Base-by-base conservation (phyloP, 1,140 invertebrate species). In the Drosophila sechellia region DNA sequence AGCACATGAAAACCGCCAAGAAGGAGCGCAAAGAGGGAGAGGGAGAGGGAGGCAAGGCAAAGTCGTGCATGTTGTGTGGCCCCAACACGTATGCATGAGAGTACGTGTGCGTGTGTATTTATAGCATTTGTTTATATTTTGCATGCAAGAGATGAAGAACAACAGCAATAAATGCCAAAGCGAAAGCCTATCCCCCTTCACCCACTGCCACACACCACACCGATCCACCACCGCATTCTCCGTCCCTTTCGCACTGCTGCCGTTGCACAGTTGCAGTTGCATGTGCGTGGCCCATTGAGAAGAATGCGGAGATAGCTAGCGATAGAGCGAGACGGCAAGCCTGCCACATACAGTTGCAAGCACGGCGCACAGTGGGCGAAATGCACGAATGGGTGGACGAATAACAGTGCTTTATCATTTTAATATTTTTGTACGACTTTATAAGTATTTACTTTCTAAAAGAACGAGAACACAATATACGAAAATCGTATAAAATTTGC, bases 91-190 rank as follows among this genome's bases (percentile, higher is more conserved):
- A 69, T 53, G 49, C 31, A 50, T 17, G 8, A 45, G 35, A 3
- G 22, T 61, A 73, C 35, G 79, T 54, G 71, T 70, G 60, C 75
- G 75, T 87, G 79, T 64, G 74, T 89, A 89, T 87, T 87, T 89
- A 89, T 87, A 87, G 83, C 79, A 83, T 89, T 87, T 87, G 83
- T 87, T 87, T 87, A 89, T 89, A 87, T 81, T 83, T 79, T 83
- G 79, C 83, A 87, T 59, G 69, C 76, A 53, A 65, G 72, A 83
- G 56, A 56, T 48, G 53, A 66, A 72, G 48, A 70, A 57, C 52
- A 70, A 43, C 25, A 56, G 46, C 63, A 55, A 68, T 46, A 69
- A 69, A 54, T 35, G 46, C 35, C 58, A 53, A 50, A 40, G 27
- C 59, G 39, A 43, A 42, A 63, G 45, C 48, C 34, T 6, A 12